Evolutionary conservation across 2,113 vertebrate genomes (phyloP), one percentile per base, ranked within the genome.

Genomic region (Potamarius usumacintae): DNA sequence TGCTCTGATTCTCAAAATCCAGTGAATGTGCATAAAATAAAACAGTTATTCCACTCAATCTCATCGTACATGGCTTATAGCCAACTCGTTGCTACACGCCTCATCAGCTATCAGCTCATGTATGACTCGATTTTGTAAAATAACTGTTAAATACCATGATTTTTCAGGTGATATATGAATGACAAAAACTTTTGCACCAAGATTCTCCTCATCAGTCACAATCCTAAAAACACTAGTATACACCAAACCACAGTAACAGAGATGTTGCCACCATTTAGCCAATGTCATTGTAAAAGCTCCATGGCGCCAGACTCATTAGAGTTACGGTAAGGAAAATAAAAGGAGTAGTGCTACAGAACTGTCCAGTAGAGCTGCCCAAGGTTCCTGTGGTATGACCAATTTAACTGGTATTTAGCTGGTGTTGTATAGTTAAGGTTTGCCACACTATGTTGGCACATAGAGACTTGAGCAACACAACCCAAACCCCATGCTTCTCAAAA

Each of bases 281-380:
- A 67, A 79, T 83, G 84, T 84, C 79, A 34, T 84, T 87, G 87
- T 80, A 88, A 90, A 86, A 86, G 84, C 80, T 74, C 20, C 17
- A 30, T 25, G 90, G 86, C 88, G 86, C 88, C 88, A 90, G 67
- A 67, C 86, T 87, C 62, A 17, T 82, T 87, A 89, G 53, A 30
- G 78, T 80, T 65, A 89, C 63, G 82, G 63, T 85, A 82, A 88
- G 69, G 71, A 77, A 69, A 90, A 71, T 82, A 85, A 72, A 77
- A 76, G 78, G 77, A 17, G 7, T 58, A 63, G 34, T 52, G 57
- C 79, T 84, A 77, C 57, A 87, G 69, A 69, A 67, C 7, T 58
- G 87, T 65, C 25, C 53, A 74, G 77, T 85, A 52, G 10, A 18
- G 48, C 58, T 85, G 63, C 69, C 67, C 69, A 65, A 27, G 79